These are phyloP conservation scores for Siphamia tubifer DNA, from an alignment of 2,113 vertebrate genomes.

Conservation along the genomic window DNA sequence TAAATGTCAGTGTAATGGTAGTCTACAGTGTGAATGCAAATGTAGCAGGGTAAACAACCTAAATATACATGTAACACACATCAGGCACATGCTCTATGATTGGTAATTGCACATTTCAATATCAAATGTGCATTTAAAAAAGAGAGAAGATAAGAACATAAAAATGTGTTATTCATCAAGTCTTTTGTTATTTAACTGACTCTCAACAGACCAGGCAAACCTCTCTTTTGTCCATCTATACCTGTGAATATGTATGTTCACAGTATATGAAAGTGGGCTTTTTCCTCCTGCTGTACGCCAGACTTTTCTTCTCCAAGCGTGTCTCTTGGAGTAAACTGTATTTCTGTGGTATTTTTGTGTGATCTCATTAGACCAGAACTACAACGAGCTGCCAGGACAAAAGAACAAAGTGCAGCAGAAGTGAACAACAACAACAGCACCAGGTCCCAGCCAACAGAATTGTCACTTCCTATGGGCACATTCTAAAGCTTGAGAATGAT, in stretches of 20 bases:
- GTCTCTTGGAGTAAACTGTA: neutral
- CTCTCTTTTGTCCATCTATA: neutral
- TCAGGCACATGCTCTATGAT: too few relatives aligned
- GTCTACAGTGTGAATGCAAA: too few relatives aligned
- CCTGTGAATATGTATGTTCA: neutral
- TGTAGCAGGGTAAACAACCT: too few relatives aligned
- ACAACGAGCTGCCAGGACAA: slow-evolving; percentile 18
- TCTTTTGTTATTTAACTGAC: neutral
- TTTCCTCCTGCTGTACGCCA: neutral
- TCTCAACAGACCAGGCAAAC: neutral
- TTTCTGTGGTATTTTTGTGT: slow-evolving; percentile 13
- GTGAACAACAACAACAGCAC: slow-evolving; percentile 29
- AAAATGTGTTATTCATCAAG: too few relatives aligned
- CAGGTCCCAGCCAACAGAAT: slow-evolving; percentile 14
- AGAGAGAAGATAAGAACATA: too few relatives aligned
- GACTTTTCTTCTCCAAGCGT: neutral
- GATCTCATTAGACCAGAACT: slow-evolving; percentile 43
- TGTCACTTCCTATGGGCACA: slow-evolving; percentile 62
- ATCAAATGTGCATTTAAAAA: too few relatives aligned
- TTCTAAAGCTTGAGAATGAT: slow-evolving; percentile 66
- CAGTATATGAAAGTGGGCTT: neutral
- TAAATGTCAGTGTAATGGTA: too few relatives aligned
- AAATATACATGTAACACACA: too few relatives aligned
- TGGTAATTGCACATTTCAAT: too few relatives aligned
- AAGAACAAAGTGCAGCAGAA: slow-evolving; percentile 27